phyloP scores from a whole-genome alignment of 2,888 invertebrate species.

The Neoscelio sp. region DNA sequence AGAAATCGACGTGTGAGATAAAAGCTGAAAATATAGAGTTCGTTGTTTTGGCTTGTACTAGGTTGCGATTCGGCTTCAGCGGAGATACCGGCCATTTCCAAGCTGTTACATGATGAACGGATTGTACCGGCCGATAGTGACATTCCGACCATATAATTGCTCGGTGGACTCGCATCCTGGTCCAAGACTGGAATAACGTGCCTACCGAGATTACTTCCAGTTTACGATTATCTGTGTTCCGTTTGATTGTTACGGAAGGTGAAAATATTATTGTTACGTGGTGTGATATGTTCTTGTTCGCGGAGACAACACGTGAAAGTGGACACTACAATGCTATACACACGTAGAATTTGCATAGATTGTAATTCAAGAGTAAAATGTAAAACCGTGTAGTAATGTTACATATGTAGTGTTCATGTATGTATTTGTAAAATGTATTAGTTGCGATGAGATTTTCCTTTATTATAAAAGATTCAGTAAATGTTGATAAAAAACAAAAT shows the following conservation, averaged over 20 bases:
- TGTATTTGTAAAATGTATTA: too few relatives aligned
- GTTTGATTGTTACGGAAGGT: too few relatives aligned
- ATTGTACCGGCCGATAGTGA: conserved; percentile 73
- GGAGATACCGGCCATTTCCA: conserved; percentile 65
- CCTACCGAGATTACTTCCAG: conserved; percentile 42
- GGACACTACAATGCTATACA: too few relatives aligned
- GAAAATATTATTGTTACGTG: not conserved
- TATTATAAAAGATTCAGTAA: too few relatives aligned
- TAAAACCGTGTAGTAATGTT: too few relatives aligned
- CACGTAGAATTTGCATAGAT: too few relatives aligned
- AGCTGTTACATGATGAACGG: conserved; percentile 78
- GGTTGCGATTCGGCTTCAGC: conserved; percentile 35
- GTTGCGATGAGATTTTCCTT: too few relatives aligned
- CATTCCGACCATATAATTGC: conserved; percentile 74
- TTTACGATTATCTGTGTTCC: conserved; percentile 8
- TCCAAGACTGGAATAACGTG: conserved; percentile 23
- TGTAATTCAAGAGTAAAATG: too few relatives aligned
- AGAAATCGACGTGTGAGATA: conserved; percentile 30
- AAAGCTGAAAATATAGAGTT: conserved; percentile 42
- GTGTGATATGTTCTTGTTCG: conserved; percentile 1
- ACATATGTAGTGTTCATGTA: too few relatives aligned
- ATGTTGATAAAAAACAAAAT: too few relatives aligned
- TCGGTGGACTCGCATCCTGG: conserved; percentile 59
- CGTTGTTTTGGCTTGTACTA: conserved; percentile 52
- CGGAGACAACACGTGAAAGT: too few relatives aligned